Evolutionary conservation across 2,888 invertebrate genomes (phyloP), one percentile per base, ranked within the genome.

Genomic region (Scotopteryx bipunctaria): DNA sequence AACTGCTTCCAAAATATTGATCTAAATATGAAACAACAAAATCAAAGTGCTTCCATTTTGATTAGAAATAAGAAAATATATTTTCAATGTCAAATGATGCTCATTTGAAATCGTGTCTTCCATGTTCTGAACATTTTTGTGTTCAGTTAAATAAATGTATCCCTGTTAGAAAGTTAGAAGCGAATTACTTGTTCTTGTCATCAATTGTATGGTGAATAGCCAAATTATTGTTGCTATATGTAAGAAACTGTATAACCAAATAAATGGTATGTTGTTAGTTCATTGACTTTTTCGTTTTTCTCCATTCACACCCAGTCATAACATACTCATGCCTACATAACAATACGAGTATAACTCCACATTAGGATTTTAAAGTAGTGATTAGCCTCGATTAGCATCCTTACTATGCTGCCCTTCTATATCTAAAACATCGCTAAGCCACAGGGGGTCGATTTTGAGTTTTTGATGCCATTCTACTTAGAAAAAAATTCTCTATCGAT

Each of bases 191-290:
- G 14, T 52, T 73, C 73, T 59, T 56, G 57, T 70, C 46, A 76
- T 78, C 77, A 77, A 74, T 71, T 76, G 66, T 76, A 76, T 73
- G 64, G 69, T 73, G 69, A 55, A 58, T 85, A 85, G 81, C 77
- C 63, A 76, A 73, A 71, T 64, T 78, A 75, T 77, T 87, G 88
- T 89, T 90, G 87, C 87, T 88, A 81, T 81, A 81, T 87, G 78
- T 87, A 81, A 83, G 76, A 81, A 86, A 70, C 76, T 87, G 86
- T 89, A 86, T 88, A 88, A 80, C 87, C 86, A 83, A 85, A 83
- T 89, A 89, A 88, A 89, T 84, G 86, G 84, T 86, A 83, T 87
- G 87, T 89, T 90, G 89, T 88, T 87, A 85, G 77, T 71, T 82
- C 63, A 47, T 63, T 17, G 4, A 63, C 23, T 76, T 83, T 81